Percentiles rank a stretch among this genome's conserved stretches.
Conservation (phyloP, 2,113 vertebrate genomes). For the Empidonax traillii region DNA sequence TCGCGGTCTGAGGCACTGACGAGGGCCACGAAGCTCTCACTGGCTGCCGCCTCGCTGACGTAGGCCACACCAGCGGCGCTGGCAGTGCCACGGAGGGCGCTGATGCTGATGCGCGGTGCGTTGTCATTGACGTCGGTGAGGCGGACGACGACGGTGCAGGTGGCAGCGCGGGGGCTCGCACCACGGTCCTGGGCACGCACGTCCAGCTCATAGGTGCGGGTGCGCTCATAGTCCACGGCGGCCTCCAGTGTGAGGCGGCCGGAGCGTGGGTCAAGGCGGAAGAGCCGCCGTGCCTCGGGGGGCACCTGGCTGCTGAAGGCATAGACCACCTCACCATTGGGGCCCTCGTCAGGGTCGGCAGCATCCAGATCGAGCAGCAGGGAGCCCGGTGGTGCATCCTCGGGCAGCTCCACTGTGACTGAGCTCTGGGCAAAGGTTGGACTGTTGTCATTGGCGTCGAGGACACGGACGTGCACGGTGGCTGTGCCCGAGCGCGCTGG, state of each 20-base stretch:
- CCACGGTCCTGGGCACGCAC: slow-evolving; percentile 90
- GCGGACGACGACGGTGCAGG: slow-evolving; percentile 90
- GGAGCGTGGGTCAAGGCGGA: slow-evolving; percentile 85
- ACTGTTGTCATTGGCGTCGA: slow-evolving; percentile 94
- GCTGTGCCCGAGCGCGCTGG: slow-evolving; percentile 83
- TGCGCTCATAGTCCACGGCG: slow-evolving; percentile 88
- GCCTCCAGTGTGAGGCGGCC: slow-evolving; percentile 85
- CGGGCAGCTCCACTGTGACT: slow-evolving; percentile 85
- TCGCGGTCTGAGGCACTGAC: slow-evolving; percentile 93
- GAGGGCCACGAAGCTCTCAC: slow-evolving; percentile 91
- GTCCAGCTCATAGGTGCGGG: slow-evolving; percentile 89
- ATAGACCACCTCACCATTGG: slow-evolving; percentile 90
- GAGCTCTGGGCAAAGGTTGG: slow-evolving; percentile 88
- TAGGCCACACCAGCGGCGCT: slow-evolving; percentile 46
- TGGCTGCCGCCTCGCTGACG: slow-evolving; percentile 81
- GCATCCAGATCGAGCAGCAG: slow-evolving; percentile 88
- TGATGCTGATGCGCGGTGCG: slow-evolving; percentile 88
- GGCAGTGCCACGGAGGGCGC: slow-evolving; percentile 80
- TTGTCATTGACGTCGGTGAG: slow-evolving; percentile 94
- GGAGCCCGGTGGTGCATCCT: slow-evolving; percentile 84
- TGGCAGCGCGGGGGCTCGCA: slow-evolving; percentile 82
- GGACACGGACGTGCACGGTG: slow-evolving; percentile 85
- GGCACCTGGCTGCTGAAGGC: slow-evolving; percentile 88
- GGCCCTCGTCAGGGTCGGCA: slow-evolving; percentile 86
- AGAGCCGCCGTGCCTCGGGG: slow-evolving; percentile 85